Evolutionary conservation across 2,888 invertebrate genomes (phyloP).

Genomic region (Lobophora halterata): DNA sequence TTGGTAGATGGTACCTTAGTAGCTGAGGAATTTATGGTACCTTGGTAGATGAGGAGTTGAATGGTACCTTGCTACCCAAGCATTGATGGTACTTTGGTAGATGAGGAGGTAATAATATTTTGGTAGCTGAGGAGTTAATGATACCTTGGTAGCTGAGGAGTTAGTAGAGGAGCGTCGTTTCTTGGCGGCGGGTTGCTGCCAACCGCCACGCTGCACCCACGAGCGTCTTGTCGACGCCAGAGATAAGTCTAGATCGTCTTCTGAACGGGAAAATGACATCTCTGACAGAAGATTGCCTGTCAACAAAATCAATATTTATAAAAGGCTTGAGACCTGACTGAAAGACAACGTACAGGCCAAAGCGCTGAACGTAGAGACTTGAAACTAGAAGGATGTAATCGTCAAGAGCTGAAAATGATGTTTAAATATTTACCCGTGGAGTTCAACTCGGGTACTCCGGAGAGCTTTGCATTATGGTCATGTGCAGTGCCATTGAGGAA

Average conservation of each 20-base stretch:
- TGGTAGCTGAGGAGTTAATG: too few relatives aligned
- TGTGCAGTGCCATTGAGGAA: conserved; percentile 86
- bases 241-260: conserved; percentile 87
- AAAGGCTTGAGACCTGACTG: too few relatives aligned
- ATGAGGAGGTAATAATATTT: too few relatives aligned
- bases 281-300: conserved; percentile 87
- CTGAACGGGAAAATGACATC: conserved; percentile 91
- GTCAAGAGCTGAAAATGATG: conserved; percentile 33
- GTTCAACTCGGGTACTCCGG: conserved; percentile 86
- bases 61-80: too few relatives aligned
- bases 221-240: conserved; percentile 71
- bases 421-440: conserved; percentile 83
- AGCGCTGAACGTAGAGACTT: too few relatives aligned
- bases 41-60: too few relatives aligned
- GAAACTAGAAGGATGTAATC: too few relatives aligned
- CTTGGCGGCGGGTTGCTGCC: conserved; percentile 63
- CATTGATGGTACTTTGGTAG: too few relatives aligned
- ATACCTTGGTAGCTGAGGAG: conserved; percentile 70
- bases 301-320: conserved; percentile 12
- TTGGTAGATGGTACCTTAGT: too few relatives aligned
- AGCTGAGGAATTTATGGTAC: too few relatives aligned
- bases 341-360: too few relatives aligned
- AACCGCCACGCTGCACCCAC: conserved; percentile 71
- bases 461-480: conserved; percentile 78
- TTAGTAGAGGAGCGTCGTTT: conserved; percentile 62